Base-by-base conservation (phyloP, 2,797 vertebrate genomes). In the Sylvilagus floridanus region DNA sequence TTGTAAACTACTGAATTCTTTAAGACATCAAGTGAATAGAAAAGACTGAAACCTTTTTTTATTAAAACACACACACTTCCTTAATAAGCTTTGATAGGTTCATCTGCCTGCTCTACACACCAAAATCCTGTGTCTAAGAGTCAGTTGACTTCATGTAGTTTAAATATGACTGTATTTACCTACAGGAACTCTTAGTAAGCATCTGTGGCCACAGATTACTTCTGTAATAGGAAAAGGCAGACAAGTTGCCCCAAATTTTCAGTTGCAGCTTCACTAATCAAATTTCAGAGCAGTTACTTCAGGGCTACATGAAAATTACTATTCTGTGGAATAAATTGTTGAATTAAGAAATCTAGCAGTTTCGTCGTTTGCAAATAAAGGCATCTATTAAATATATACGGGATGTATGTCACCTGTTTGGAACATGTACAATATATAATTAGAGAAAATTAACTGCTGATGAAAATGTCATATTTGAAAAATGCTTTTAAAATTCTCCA, bases 311-410 rank as follows among this genome's bases (percentile, higher is more conserved):
- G 19, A 60, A 28, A 21, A 50, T 62, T 63, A 26, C 76, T 87
- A 4, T 72, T 81, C 57, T 26, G 10, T 81, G 47, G 87, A 87
- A 57, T 81, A 47, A 47, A 47, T 47, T 47, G 42, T 47, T 47
- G 8, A 47, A 47, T 47, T 47, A 78, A 79, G 54, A 88, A 95
- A 72, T 9, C 30, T 79, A 63, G 17, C 21, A 62, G 32, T 47
- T 47, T 84, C 69, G 72, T 12, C 26, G 63, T 77, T 86, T 87
- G 16, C 30, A 90, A 93, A 71, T 68, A 84, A 77, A 91, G 26
- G 26, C 2, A 22, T 87, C 37, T 14, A 32, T 73, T 66, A 90
- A 77, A 1, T 26, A 0, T 13, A 68, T 4, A 12, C 37, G 30
- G 47, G 7, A 57, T 68, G 52, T 92, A 42, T 37, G 62, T 90